Base-by-base conservation (phyloP, 2,113 vertebrate genomes). In the Hydrochoerus hydrochaeris region DNA sequence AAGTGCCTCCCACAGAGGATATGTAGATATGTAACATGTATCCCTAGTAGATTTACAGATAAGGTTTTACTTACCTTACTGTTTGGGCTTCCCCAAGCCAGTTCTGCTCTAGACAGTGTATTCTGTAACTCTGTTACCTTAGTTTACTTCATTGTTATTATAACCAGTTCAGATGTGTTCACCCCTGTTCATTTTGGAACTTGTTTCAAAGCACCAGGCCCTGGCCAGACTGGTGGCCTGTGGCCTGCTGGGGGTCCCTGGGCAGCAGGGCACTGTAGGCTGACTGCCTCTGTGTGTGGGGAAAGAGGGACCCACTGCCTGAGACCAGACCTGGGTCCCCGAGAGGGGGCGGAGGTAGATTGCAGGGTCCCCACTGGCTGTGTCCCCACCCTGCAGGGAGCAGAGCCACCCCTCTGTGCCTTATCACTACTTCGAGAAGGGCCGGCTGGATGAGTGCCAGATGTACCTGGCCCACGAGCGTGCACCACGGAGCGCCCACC, bases 401-500 rank as follows among this genome's bases (percentile, higher is more conserved):
- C 90, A 98, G 96, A 97, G 96, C 82, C 99, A 98, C 96, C 98
- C 98, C 0, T 98, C 97, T 0, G 99, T 99, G 96, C 99, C 99
- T 0, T 99, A 99, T 98, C 99, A 99, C 97, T 99, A 99, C 98
- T 99, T 99, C 0, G 99, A 99, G 98, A 98, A 98, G 97, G 98
- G 98, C 54, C 95, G 96, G 12, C 92, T 99, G 90, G 98, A 99
- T 0, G 99, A 99, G 97, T 99, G 99, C 96, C 98, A 75, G 95
- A 99, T 99, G 99, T 99, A 99, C 98, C 98, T 98, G 82, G 84
- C 98, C 2, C 99, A 99, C 0, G 99, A 99, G 97, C 98, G 85
- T 67, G 99, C 99, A 0, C 98, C 54, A 0, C 99, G 94, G 0
- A 99, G 99, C 0, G 99, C 99, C 1, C 99, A 99, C 95, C 99